Conservation (phyloP, 2,797 vertebrate species). For the Gallinago nigripennis region DNA sequence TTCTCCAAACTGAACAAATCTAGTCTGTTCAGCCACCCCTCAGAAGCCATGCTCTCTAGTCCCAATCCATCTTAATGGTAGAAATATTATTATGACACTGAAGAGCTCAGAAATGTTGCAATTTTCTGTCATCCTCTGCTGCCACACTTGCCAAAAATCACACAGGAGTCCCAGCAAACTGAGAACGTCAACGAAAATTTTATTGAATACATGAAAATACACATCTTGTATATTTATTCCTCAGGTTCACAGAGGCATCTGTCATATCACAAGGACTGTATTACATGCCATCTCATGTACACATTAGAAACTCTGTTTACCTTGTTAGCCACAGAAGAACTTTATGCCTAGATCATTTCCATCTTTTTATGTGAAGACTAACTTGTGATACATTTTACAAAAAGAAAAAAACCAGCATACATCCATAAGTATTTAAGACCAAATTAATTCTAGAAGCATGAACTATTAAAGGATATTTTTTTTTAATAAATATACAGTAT, state of each 20-base stretch:
- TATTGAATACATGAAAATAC: not conserved
- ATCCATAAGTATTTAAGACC: not conserved
- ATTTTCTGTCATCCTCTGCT: not conserved
- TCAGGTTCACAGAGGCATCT: not conserved
- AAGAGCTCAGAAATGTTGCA: not conserved
- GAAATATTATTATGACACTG: not conserved
- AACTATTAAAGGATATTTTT: not conserved
- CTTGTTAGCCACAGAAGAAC: not conserved
- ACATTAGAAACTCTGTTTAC: not conserved
- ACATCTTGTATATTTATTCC: not conserved
- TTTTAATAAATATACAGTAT: not conserved
- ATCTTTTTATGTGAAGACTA: not conserved
- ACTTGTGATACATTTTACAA: not conserved
- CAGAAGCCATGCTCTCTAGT: not conserved
- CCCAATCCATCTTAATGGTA: not conserved
- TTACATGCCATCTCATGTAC: not conserved
- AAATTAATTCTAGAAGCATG: not conserved
- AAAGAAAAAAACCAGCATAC: not conserved
- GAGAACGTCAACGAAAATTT: not conserved
- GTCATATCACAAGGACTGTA: not conserved
- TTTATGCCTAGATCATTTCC: not conserved
- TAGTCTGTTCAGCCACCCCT: not conserved
- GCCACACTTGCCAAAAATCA: not conserved
- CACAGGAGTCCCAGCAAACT: rapidly evolving
- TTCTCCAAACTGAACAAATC: not conserved